These are phyloP conservation scores for Lordiphosa fenestrarum DNA, from an alignment of 2,888 invertebrate genomes.

Conservation along the genomic window DNA sequence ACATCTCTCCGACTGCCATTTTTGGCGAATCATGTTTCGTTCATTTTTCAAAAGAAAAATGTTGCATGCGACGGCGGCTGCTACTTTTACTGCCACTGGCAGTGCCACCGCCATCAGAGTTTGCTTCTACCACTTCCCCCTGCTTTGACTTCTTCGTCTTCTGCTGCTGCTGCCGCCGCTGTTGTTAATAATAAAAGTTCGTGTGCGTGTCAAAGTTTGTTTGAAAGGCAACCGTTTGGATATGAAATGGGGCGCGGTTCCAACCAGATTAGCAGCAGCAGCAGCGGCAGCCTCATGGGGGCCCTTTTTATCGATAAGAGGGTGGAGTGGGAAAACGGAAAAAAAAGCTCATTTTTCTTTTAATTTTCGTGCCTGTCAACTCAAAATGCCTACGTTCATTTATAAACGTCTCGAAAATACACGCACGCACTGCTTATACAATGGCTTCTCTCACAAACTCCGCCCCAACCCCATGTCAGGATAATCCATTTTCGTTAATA, in stretches of 20 bases:
- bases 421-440: slow-evolving; percentile 24
- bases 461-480: slow-evolving; percentile 27
- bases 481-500: slow-evolving; percentile 71
- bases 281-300: slow-evolving; percentile 29
- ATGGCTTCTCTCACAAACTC: slow-evolving; percentile 21
- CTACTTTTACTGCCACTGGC: slow-evolving; percentile 67
- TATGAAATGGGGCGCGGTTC: slow-evolving; percentile 68
- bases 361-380: slow-evolving; percentile 77
- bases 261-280: slow-evolving; percentile 59
- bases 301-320: slow-evolving; percentile 24
- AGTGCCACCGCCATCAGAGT: slow-evolving; percentile 42
- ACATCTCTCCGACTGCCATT: slow-evolving; percentile 9
- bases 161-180: slow-evolving; percentile 4
- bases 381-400: slow-evolving; percentile 72
- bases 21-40: slow-evolving; percentile 74
- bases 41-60: slow-evolving; percentile 78
- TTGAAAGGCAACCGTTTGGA: slow-evolving; percentile 65
- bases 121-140: slow-evolving; percentile 22
- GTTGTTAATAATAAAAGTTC: slow-evolving; percentile 70
- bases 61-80: slow-evolving; percentile 68
- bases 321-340: slow-evolving; percentile 28
- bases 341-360: slow-evolving; percentile 76
- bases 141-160: slow-evolving; percentile 8
- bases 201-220: slow-evolving; percentile 76
- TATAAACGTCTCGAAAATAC: slow-evolving; percentile 60